Conservation (phyloP, 2,797 vertebrate species). For the Typhlichthys eigenmanni region DNA sequence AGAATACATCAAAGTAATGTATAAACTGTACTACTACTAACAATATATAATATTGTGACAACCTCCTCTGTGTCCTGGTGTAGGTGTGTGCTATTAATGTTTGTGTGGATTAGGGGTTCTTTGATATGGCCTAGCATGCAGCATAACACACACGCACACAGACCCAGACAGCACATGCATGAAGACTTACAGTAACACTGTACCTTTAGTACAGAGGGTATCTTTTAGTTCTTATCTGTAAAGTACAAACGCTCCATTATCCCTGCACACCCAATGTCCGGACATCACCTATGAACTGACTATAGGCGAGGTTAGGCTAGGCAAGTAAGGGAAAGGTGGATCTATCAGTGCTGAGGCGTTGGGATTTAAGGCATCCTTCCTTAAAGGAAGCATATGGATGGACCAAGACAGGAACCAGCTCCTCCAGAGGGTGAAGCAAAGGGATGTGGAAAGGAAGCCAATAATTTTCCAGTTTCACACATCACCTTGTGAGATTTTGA, state of each 20-base stretch:
- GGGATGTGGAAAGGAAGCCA: conserved; percentile 52
- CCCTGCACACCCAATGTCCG: conserved; percentile 45
- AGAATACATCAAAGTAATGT: no score
- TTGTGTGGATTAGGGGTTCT: conserved; percentile 21
- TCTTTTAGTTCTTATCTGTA: conserved; percentile 9
- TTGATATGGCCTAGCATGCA: neutral
- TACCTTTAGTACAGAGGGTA: no score
- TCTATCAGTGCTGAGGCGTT: conserved; percentile 63
- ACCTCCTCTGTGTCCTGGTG: no score
- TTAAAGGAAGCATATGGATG: conserved; percentile 71
- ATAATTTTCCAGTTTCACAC: conserved; percentile 39
- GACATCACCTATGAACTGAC: conserved; percentile 42
- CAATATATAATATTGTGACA: no score
- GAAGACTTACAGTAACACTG: no score
- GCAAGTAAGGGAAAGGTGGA: conserved; percentile 68
- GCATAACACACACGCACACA: no score
- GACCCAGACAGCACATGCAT: no score
- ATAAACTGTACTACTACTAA: no score
- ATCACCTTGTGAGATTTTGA: conserved; percentile 45
- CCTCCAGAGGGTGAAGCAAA: conserved; percentile 42
- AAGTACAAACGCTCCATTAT: conserved; percentile 4
- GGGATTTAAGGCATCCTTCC: conserved; percentile 71
- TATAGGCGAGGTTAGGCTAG: conserved; percentile 35
- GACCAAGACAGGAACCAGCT: conserved; percentile 55
- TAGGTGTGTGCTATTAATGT: no score